Evolutionary conservation across 2,888 invertebrate genomes (phyloP), one percentile per base, ranked within the genome.

Genomic region (Physocephala rufipes): DNA sequence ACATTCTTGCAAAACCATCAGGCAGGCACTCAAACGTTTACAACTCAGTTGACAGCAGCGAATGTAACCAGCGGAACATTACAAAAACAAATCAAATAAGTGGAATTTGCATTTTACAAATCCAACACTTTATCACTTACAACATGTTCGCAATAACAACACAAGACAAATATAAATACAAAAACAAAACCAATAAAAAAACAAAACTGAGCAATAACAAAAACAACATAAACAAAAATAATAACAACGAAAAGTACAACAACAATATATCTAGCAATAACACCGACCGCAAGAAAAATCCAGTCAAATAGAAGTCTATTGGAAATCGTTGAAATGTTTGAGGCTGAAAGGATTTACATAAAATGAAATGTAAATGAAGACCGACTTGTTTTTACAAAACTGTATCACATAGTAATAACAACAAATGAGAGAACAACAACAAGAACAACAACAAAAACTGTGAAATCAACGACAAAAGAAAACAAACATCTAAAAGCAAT

Each of bases 81-180:
- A 28, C 51, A 36, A 53, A 53, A 53, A 66, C n/a, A 66, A 53
- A 47, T 64, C 64, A 28, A 49, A 51, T 4, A 36, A 21, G 21
- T 66, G 16, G 36, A 66, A 36, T 66, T 36, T 49, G 66, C 28
- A 53, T 66, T 43, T 66, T 36, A 65, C 65, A 51, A 65, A 51
- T 65, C 30, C 53, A 51, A 53, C 51, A 53, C 36, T 36, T 36
- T 36, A 9, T 4, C 24, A 26, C 15, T 12, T 24, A 28, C 16
- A 58, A 24, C 58, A 58, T 24, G 16, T 58, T 21, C 58, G 9
- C 9, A 36, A 9, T 36, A 36, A 9, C 36, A 36, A 7, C 4
- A 4, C 9, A 4, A n/a, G 16, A 49, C 16, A 24, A 45, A 67
- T 47, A 2, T 43, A 4, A 16, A 49, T 26, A 64, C 28, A 59